Percentiles rank a stretch among this genome's conserved stretches.
These are phyloP conservation scores for Zapornia atra DNA, from an alignment of 2,113 vertebrate species.

Conservation along the genomic window DNA sequence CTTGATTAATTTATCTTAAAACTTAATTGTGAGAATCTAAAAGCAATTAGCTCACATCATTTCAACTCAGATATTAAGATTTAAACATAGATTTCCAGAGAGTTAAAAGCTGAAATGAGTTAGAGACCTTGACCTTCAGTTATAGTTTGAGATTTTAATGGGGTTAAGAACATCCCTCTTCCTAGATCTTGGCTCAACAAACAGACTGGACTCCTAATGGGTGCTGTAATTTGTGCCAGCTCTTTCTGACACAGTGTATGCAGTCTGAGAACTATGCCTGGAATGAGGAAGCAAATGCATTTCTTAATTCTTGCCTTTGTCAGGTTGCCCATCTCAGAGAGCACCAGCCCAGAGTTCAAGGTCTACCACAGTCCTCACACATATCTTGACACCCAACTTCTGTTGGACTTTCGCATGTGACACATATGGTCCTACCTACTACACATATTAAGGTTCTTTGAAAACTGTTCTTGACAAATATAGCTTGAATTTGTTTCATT, in stretches of 20 bases:
- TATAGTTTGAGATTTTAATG: neutral
- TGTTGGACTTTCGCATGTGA: neutral
- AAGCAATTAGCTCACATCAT: neutral
- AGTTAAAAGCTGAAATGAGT: neutral
- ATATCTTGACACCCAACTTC: neutral
- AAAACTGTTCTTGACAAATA: neutral
- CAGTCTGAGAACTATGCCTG: neutral
- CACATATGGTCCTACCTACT: neutral
- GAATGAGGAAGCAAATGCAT: neutral
- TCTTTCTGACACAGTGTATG: neutral
- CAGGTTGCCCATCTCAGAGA: neutral
- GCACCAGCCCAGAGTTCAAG: neutral
- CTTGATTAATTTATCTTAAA: neutral
- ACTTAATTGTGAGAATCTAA: neutral
- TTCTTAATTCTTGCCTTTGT: neutral
- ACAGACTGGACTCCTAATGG: neutral
- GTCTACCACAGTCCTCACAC: fast-evolving
- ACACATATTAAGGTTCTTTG: neutral
- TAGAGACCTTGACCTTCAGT: neutral
- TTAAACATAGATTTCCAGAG: neutral
- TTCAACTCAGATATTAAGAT: neutral
- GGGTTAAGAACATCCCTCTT: neutral
- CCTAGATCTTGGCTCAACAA: neutral
- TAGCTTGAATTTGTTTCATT: neutral
- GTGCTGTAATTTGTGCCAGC: neutral